Evolutionary conservation across 2,113 vertebrate species (phyloP), one percentile per base, ranked within the genome.

Genomic region (Cyprinodon tularosa): DNA sequence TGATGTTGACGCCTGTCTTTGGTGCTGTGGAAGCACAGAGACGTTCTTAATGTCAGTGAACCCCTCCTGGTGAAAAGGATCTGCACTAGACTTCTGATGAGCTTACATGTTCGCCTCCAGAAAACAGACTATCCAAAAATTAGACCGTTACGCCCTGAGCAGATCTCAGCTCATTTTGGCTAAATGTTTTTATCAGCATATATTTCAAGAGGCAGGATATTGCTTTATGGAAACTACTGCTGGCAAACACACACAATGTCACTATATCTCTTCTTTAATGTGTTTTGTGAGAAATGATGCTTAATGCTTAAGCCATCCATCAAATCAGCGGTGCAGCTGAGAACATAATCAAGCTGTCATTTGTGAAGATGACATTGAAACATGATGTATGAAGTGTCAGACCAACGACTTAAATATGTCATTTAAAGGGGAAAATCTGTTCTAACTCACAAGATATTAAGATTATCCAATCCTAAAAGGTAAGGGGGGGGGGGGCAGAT

Each of bases 401-500:
- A 4, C 17, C 67, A 89, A 85, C 45, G 20, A 73, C 42, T 66
- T 38, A 74, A 77, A 81, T 71, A 70, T 83, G 72, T 76, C 66
- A 81, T 57, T 29, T 15, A 66, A 85, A 82, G 62, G 42, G 65
- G 29, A 75, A 84, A 76, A 77, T 68, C 13, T 68, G 71, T 77
- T 68, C 61, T 60, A 22, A 74, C 45, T 69, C 68, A 59, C 39
- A 71, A 65, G 61, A 86, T 80, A 45, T 57, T 57, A 20, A 57
- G 50, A 86, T 76, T 65, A 81, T 61, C 37, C 44, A 72, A 77
- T 70, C 42, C 53, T 44, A 64, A 74, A 47, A 22, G 62, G 39
- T 62, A 68, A 13, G 50, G 53, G 53, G 39, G 70, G 53, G 48
- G 36, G 7, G 20, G 39, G 12, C 38, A 72, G 65, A 62, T 71